Evolutionary conservation across 1,140 invertebrate genomes (phyloP).

Genomic region (Tigriopus japonicus): DNA sequence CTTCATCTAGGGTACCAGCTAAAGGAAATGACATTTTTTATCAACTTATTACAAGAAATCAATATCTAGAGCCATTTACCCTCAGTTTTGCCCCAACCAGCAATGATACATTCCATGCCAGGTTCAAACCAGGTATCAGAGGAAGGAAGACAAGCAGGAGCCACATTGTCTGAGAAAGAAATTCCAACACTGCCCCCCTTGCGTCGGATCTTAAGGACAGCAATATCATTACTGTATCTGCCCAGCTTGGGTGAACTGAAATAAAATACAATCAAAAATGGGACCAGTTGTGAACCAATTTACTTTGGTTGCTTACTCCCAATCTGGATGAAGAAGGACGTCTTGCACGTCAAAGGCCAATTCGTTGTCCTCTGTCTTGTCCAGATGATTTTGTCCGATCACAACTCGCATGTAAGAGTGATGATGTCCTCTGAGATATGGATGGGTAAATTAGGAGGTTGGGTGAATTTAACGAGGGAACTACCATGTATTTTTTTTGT

Average conservation of each 20-base stretch:
- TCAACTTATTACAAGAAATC: too few relatives aligned
- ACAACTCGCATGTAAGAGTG: not conserved
- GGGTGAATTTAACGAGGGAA: too few relatives aligned
- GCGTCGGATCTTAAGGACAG: slow-evolving; percentile 23
- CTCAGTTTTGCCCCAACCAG: slow-evolving; percentile 17
- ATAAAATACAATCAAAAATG: too few relatives aligned
- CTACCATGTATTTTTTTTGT: too few relatives aligned
- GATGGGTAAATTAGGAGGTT: too few relatives aligned
- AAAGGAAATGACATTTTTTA: too few relatives aligned
- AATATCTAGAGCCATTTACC: not conserved
- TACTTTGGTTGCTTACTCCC: not conserved
- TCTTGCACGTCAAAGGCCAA: not conserved
- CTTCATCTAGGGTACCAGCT: not conserved
- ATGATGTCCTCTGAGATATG: not conserved
- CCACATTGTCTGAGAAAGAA: slow-evolving; percentile 15
- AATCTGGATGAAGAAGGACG: not conserved
- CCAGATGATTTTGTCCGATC: not conserved
- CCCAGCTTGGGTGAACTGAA: not conserved
- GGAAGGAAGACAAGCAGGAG: slow-evolving; percentile 18
- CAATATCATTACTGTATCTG: slow-evolving; percentile 25
- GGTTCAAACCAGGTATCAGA: slow-evolving; percentile 7
- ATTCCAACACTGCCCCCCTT: slow-evolving; percentile 15
- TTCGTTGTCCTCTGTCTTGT: not conserved
- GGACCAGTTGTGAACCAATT: too few relatives aligned
- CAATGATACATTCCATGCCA: slow-evolving; percentile 15